phyloP scores from a whole-genome alignment of 1,140 invertebrate species.

The Drosophila nigrodunni region DNA sequence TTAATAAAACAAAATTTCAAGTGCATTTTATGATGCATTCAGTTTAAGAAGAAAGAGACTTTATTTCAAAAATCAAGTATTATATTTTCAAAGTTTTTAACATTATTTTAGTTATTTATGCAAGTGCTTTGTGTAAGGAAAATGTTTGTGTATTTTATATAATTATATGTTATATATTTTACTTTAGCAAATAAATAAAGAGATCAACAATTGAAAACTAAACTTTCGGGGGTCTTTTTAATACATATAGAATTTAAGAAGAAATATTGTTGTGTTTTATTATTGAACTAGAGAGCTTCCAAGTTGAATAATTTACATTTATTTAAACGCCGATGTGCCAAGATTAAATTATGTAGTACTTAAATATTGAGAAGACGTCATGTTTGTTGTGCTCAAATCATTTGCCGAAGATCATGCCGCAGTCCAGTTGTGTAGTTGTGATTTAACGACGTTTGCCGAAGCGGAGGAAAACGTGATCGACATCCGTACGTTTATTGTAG shows the following conservation, averaged over 20 bases:
- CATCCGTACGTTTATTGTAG: slow-evolving; percentile 90
- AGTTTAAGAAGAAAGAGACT: slow-evolving; percentile 52
- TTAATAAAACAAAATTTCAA: slow-evolving; percentile 19
- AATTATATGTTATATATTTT: slow-evolving; percentile 18
- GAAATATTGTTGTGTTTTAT: slow-evolving; percentile 50
- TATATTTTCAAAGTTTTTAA: slow-evolving; percentile 40
- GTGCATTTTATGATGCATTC: slow-evolving; percentile 69
- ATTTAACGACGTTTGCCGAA: slow-evolving; percentile 88
- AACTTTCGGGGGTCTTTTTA: slow-evolving; percentile 69
- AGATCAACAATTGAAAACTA: slow-evolving; percentile 49
- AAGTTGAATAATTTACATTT: slow-evolving; percentile 52
- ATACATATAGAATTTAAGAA: slow-evolving; percentile 37
- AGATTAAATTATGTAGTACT: slow-evolving; percentile 39
- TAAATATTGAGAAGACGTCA: slow-evolving; percentile 59
- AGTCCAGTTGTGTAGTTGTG: not conserved
- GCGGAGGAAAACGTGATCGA: slow-evolving; percentile 91
- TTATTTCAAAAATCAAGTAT: slow-evolving; percentile 51
- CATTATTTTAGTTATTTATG: slow-evolving; percentile 25
- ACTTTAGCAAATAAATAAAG: slow-evolving; percentile 25
- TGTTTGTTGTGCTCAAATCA: slow-evolving; percentile 34
- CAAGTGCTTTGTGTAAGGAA: slow-evolving; percentile 72
- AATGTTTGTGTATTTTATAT: slow-evolving; percentile 26
- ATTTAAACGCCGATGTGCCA: slow-evolving; percentile 33
- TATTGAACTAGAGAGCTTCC: slow-evolving; percentile 79
- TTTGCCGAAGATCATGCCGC: slow-evolving; percentile 25